Evolutionary conservation across 1,140 invertebrate genomes (phyloP).

Genomic region (Cydia pomonella): DNA sequence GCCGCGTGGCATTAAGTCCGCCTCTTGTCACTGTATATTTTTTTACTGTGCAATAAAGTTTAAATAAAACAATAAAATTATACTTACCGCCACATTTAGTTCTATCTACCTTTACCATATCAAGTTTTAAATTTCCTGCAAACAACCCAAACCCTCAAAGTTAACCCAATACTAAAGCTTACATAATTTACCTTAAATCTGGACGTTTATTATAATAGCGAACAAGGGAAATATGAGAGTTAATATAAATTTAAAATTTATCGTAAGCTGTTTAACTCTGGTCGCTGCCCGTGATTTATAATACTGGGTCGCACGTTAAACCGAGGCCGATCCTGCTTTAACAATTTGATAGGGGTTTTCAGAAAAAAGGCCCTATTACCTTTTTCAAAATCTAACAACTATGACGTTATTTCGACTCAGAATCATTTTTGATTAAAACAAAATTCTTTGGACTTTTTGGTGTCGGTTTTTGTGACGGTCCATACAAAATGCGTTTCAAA

Average conservation of each 20-base stretch:
- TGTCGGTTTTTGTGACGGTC: too few species aligned
- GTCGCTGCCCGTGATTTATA: constrained; percentile 47
- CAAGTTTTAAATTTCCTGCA: not conserved
- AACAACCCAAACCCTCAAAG: not conserved
- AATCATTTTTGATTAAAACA: too few species aligned
- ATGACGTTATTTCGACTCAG: too few species aligned
- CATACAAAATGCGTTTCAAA: too few species aligned
- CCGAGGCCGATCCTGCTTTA: not conserved
- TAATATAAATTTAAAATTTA: constrained; percentile 53
- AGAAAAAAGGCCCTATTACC: too few species aligned
- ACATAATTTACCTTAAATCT: constrained; percentile 37
- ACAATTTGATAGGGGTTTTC: too few species aligned
- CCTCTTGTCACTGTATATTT: too few species aligned
- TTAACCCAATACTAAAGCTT: constrained; percentile 19
- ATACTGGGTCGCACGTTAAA: constrained; percentile 17
- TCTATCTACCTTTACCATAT: not conserved
- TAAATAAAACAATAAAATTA: too few species aligned
- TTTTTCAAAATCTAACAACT: too few species aligned
- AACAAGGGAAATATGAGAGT: constrained; percentile 37
- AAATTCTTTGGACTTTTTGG: too few species aligned
- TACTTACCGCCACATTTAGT: not conserved
- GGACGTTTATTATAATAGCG: constrained; percentile 36
- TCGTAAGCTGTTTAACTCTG: constrained; percentile 46
- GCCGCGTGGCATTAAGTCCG: too few species aligned
- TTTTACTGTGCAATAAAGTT: too few species aligned